Base-by-base conservation (phyloP, 2,888 invertebrate species). In the Hyalella azteca region DNA sequence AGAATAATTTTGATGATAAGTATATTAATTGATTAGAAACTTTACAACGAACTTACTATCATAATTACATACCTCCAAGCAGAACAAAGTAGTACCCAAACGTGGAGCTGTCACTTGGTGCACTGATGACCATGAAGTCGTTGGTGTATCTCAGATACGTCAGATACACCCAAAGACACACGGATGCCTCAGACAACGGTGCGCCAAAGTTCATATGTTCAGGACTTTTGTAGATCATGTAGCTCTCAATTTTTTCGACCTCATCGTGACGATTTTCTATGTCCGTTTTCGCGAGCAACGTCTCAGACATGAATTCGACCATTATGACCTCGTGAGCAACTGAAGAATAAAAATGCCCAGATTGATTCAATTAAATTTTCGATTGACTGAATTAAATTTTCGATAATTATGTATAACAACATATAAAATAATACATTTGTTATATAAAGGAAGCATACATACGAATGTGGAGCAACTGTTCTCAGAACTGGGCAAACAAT, bases 111-210 rank as follows among this genome's bases (percentile, higher is more conserved):
- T 13, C 3, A 7, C 19, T 15, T 0, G 66, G 66, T 66, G 66
- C 32, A n/a, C 5, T 66, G 36, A 66, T 66, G 36, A 29, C 7
- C 29, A 66, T 5, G 66, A 66, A 66, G 66, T 66, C 66, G 66
- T 66, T 66, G 32, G 66, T 66, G 39, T 66, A 66, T 13, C 66
- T 32, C 13, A 66, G 66, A n/a, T 66, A 36, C 0, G 66, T 66
- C n/a, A 66, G 19, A 29, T 36, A 36, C 11, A 66, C 36, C 66
- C 66, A 66, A 15, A 66, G 66, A n/a, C 66, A 66, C 36, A 66
- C 3, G 66, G 29, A 29, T 0, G 29, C 66, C 19, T 66, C 66
- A 2, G 66, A 36, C 66, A 66, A n/a, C 39, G 66, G 66, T 1
- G 5, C 19, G 7, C 66, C 66, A 19, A 36, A 36, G 66, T 66